phyloP scores from a whole-genome alignment of 2,113 vertebrate species.

The Thermophis baileyi region DNA sequence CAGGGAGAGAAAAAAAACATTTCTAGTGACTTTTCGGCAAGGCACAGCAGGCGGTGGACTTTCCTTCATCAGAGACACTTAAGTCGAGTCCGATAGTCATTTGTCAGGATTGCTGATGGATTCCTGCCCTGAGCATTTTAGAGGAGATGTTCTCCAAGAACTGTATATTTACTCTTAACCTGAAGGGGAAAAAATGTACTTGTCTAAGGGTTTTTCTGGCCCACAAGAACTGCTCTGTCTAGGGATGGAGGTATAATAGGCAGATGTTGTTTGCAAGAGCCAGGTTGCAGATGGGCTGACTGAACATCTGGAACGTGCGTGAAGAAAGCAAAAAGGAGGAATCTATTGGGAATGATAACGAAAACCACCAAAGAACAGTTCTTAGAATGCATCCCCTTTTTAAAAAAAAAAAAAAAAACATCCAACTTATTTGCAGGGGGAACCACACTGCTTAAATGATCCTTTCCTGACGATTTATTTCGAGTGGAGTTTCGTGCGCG shows the following conservation, averaged over 20 bases:
- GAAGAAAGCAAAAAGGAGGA: background rate
- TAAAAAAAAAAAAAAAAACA: background rate
- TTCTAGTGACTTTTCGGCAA: background rate
- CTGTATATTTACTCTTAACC: background rate
- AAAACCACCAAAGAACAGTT: background rate
- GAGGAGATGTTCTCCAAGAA: background rate
- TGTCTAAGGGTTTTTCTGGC: background rate
- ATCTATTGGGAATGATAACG: background rate
- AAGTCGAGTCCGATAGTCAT: background rate
- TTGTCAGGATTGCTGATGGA: background rate
- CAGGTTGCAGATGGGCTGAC: background rate
- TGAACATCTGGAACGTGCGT: background rate
- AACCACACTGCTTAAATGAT: background rate
- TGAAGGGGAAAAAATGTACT: background rate
- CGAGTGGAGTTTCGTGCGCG: too few relatives aligned
- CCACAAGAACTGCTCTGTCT: background rate
- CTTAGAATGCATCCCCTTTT: background rate
- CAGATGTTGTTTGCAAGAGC: background rate
- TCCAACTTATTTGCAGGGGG: background rate
- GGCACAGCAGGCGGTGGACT: background rate
- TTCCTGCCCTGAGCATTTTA: background rate
- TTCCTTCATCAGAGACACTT: background rate
- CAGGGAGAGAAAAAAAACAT: background rate
- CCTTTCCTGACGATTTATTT: background rate
- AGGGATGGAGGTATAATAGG: background rate